These are phyloP conservation scores for Drosophila mulleri DNA, from an alignment of 2,888 invertebrate genomes.

Conservation along the genomic window DNA sequence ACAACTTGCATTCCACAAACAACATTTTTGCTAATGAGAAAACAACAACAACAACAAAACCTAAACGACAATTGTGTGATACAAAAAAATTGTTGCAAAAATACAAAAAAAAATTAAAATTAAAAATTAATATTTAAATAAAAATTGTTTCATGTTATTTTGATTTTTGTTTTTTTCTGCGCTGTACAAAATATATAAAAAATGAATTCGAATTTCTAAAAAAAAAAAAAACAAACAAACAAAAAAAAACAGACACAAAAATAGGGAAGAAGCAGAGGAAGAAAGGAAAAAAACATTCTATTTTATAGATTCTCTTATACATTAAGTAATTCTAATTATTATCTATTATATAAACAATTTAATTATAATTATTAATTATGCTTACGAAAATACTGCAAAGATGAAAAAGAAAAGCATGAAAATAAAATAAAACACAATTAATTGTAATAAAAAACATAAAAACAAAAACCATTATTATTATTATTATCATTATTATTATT, in stretches of 20 bases:
- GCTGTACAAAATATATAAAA: constrained; percentile 57
- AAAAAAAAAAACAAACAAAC: constrained; percentile 19
- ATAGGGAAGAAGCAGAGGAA: constrained; percentile 1
- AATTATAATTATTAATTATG: constrained; percentile 81
- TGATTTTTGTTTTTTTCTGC: constrained; percentile 35
- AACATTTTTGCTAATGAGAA: background rate
- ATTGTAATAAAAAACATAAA: constrained; percentile 62
- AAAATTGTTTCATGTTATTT: constrained; percentile 58
- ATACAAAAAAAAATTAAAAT: constrained; percentile 21
- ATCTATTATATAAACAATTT: constrained; percentile 81
- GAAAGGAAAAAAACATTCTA: constrained; percentile 50
- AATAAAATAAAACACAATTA: constrained; percentile 59
- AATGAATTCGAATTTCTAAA: constrained; percentile 32
- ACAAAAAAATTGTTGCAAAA: constrained; percentile 71
- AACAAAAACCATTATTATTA: constrained; percentile 6
- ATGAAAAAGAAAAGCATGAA: constrained; percentile 28
- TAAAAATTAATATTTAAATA: constrained; percentile 12
- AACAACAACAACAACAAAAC: constrained; percentile 22
- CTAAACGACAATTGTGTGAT: constrained; percentile 74
- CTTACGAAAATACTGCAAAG: constrained; percentile 64
- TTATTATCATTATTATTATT: constrained; percentile 71
- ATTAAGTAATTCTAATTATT: constrained; percentile 80
- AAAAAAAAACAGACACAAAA: constrained; percentile 19
- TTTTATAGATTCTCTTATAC: constrained; percentile 77
- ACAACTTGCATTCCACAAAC: constrained; percentile 25